Percentiles rank a stretch among this genome's conserved stretches.
Conservation (phyloP, 2,113 vertebrate genomes). For the Mohoua ochrocephala region DNA sequence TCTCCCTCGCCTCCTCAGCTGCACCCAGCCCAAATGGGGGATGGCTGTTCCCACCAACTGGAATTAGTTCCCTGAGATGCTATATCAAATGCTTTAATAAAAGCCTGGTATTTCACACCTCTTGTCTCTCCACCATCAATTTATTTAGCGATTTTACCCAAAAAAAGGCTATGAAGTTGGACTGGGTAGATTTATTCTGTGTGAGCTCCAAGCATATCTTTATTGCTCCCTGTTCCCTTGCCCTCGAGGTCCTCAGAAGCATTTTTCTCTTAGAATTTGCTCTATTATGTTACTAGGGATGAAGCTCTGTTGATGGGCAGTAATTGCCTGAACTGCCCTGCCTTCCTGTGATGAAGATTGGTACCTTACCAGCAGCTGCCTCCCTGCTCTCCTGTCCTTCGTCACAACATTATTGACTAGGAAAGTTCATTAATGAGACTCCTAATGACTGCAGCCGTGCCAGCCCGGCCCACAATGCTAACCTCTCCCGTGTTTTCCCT, state of each 20-base stretch:
- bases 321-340: conserved; percentile 39
- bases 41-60: neutral
- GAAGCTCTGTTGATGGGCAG: conserved; percentile 30
- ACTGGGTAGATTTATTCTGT: conserved; percentile 45
- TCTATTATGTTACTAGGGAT: conserved; percentile 34
- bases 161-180: neutral
- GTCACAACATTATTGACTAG: conserved; percentile 6
- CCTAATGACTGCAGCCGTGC: neutral
- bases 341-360: neutral
- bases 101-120: conserved; percentile 40
- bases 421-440: conserved; percentile 40
- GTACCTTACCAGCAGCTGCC: neutral
- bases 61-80: neutral
- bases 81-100: conserved; percentile 43
- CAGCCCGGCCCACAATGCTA: neutral
- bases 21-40: neutral
- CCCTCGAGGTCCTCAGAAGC: conserved; percentile 5
- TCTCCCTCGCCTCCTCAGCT: fast-evolving
- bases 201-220: neutral
- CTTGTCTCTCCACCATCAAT: conserved; percentile 29
- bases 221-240: conserved; percentile 36
- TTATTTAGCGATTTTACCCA: conserved; percentile 45
- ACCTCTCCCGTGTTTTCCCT: neutral
- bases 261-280: conserved; percentile 55
- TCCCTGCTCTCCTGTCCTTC: neutral